phyloP scores from a whole-genome alignment of 2,113 vertebrate species.

The Regulus satrapa region DNA sequence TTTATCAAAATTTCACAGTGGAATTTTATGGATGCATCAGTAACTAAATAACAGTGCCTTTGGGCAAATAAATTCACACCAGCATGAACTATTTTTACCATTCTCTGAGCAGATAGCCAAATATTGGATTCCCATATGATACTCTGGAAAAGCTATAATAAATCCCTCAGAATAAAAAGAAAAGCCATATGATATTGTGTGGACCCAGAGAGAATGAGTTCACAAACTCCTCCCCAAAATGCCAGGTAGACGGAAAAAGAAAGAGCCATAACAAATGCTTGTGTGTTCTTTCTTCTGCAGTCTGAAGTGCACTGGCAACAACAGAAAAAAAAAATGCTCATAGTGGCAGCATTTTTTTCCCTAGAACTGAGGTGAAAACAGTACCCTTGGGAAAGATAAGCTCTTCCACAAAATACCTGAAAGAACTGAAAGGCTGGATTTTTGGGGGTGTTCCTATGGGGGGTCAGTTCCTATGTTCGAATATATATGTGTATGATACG shows the following conservation, averaged over 20 bases:
- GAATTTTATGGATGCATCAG: not conserved
- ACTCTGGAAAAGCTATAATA: not conserved
- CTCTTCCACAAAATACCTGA: not conserved
- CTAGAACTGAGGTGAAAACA: not conserved
- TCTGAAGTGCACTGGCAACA: not conserved
- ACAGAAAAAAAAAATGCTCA: not conserved
- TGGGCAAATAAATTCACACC: not conserved
- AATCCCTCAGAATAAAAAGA: not conserved
- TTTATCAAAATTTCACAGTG: not conserved
- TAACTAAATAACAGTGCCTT: not conserved
- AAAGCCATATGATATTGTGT: not conserved
- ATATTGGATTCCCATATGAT: not conserved
- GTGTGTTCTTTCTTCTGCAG: not conserved
- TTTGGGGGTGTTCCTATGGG: not conserved
- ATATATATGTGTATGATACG: not conserved
- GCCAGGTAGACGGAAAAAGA: not conserved
- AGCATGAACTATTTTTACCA: not conserved
- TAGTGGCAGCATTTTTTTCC: not conserved
- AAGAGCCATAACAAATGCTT: not conserved
- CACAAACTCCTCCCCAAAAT: not conserved
- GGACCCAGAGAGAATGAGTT: not conserved
- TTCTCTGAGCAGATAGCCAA: not conserved
- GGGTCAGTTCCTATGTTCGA: not conserved
- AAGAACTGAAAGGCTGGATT: not conserved
- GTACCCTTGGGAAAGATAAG: not conserved